Percentiles rank a stretch among this genome's conserved stretches.
phyloP scores from a whole-genome alignment of 2,113 vertebrate genomes.

The Rynchops niger region DNA sequence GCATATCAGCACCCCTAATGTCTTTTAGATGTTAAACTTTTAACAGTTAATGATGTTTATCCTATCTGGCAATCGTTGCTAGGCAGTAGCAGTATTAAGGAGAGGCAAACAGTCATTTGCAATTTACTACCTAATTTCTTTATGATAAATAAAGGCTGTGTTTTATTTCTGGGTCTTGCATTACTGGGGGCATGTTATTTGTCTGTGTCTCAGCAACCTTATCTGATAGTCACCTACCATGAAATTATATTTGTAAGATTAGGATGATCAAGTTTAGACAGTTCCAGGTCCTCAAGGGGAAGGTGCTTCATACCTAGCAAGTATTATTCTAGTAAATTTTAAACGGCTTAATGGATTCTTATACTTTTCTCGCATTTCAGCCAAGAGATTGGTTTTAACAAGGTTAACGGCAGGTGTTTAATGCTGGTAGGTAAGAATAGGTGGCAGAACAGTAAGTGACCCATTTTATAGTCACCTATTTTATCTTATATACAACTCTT shows the following conservation, averaged over 20 bases:
- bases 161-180: background rate
- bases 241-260: background rate
- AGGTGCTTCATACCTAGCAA: background rate
- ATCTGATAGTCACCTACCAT: background rate
- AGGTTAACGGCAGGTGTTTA: background rate
- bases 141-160: slow-evolving; percentile 2
- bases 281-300: background rate
- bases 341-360: background rate
- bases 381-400: background rate
- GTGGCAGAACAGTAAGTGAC: background rate
- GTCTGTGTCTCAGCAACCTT: background rate
- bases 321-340: background rate
- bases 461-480: background rate
- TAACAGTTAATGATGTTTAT: slow-evolving; percentile 30
- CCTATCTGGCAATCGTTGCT: slow-evolving; percentile 15
- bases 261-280: background rate
- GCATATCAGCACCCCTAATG: background rate
- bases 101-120: slow-evolving; percentile 44
- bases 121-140: slow-evolving; percentile 42
- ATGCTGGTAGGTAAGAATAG: background rate
- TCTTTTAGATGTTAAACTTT: background rate
- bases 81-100: background rate
- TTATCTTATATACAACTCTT: background rate
- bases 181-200: background rate
- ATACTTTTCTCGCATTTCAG: background rate